These are phyloP conservation scores for Harpalus rufipes DNA, from an alignment of 2,888 invertebrate genomes.

Conservation along the genomic window DNA sequence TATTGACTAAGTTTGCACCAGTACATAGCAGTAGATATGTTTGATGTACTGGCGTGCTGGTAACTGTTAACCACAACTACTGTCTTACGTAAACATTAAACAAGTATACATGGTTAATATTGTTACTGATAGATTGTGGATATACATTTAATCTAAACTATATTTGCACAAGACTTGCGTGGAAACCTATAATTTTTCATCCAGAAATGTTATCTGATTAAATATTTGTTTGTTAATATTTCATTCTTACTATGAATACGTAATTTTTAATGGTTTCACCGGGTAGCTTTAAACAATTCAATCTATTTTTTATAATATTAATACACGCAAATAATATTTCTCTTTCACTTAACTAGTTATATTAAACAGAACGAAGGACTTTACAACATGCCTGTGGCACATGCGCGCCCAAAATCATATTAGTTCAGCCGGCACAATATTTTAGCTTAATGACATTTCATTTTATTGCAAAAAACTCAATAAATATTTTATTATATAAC, in stretches of 20 bases:
- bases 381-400: too few relatives aligned
- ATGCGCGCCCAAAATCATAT: too few relatives aligned
- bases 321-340: too few relatives aligned
- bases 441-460: too few relatives aligned
- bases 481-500: too few relatives aligned
- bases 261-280: slow-evolving; percentile 9
- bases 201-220: neutral
- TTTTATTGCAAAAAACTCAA: too few relatives aligned
- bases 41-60: neutral
- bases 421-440: too few relatives aligned
- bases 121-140: neutral
- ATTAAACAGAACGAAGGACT: too few relatives aligned
- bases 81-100: slow-evolving; percentile 29
- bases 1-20: slow-evolving; percentile 15
- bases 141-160: neutral
- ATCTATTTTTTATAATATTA: too few relatives aligned
- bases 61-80: neutral
- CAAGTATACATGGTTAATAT: slow-evolving; percentile 16
- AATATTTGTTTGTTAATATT: neutral
- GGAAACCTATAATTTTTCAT: neutral
- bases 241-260: neutral
- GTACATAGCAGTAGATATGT: slow-evolving; percentile 15
- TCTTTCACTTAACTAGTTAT: too few relatives aligned
- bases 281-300: too few relatives aligned
- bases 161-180: neutral